Conservation (phyloP, 1,140 invertebrate genomes). For the Oncopeltus fasciatus region DNA sequence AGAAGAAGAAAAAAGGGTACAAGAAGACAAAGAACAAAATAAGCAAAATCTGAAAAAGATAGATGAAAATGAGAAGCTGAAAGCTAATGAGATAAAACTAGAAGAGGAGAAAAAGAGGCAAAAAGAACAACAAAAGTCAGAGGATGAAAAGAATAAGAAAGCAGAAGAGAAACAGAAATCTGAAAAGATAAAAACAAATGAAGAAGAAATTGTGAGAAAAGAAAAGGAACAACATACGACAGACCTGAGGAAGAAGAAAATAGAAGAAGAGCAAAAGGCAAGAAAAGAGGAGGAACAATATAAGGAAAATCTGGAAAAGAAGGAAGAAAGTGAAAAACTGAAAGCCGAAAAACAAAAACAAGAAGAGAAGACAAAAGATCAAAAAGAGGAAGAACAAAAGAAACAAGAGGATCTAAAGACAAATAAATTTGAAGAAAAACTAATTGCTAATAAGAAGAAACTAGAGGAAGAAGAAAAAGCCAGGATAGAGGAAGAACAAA, state of each 20-base stretch:
- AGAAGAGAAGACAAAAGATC: slow-evolving; percentile 4
- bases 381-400: background rate
- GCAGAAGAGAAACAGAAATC: slow-evolving; percentile 24
- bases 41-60: slow-evolving; percentile 11
- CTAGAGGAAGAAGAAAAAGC: slow-evolving; percentile 14
- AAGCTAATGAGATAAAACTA: background rate
- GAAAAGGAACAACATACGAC: slow-evolving; percentile 20
- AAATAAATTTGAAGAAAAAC: slow-evolving; percentile 3
- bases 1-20: background rate
- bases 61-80: slow-evolving; percentile 18
- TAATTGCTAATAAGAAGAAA: slow-evolving; percentile 18
- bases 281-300: slow-evolving; percentile 9
- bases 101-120: slow-evolving; percentile 19
- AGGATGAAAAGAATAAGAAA: slow-evolving; percentile 22
- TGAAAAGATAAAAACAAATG: slow-evolving; percentile 22
- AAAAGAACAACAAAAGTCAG: slow-evolving; percentile 12
- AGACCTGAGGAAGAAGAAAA: slow-evolving; percentile 13
- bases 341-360: slow-evolving; percentile 8
- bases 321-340: slow-evolving; percentile 17
- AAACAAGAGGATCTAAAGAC: background rate
- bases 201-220: slow-evolving; percentile 23
- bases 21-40: slow-evolving; percentile 1
- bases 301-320: slow-evolving; percentile 3
- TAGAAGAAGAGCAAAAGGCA: slow-evolving; percentile 9
- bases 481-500: background rate